Percentiles rank a stretch among this genome's conserved stretches.
Evolutionary conservation across 2,797 vertebrate species (phyloP).

Genomic region (Pampus argenteus): DNA sequence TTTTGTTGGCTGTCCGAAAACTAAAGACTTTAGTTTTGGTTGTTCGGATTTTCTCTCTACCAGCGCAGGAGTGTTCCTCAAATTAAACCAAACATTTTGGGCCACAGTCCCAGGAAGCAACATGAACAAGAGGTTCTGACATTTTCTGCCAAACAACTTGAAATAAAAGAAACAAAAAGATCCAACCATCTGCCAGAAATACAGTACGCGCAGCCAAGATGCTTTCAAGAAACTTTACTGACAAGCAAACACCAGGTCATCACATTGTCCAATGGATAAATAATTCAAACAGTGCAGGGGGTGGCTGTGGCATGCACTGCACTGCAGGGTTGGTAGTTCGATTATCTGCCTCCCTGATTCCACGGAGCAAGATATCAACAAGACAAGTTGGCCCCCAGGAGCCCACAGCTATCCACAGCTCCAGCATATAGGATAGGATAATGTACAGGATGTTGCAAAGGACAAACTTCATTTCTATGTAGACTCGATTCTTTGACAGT

Average conservation of each 20-base stretch:
- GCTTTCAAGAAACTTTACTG: slow-evolving; percentile 21
- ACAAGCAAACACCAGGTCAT: slow-evolving; percentile 33
- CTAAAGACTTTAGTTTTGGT: slow-evolving; percentile 46
- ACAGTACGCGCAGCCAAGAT: slow-evolving; percentile 6
- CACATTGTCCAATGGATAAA: slow-evolving; percentile 2
- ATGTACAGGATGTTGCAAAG: too few species aligned
- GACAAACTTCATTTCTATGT: too few species aligned
- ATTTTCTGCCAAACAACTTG: slow-evolving; percentile 60
- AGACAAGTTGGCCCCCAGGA: too few species aligned
- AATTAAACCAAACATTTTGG: slow-evolving; percentile 77
- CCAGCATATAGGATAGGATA: too few species aligned
- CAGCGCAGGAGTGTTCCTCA: slow-evolving; percentile 48
- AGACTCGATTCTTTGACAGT: too few species aligned
- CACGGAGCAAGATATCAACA: too few species aligned
- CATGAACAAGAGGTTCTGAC: slow-evolving; percentile 71
- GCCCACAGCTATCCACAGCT: too few species aligned
- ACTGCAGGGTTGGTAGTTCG: too few species aligned
- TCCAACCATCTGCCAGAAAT: slow-evolving; percentile 33
- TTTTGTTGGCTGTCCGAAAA: slow-evolving; percentile 39
- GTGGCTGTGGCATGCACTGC: too few species aligned
- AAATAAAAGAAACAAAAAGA: slow-evolving; percentile 45
- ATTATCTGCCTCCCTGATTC: too few species aligned
- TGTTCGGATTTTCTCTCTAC: slow-evolving; percentile 54
- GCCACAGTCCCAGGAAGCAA: slow-evolving; percentile 65
- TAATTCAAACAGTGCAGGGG: slow-evolving; percentile 12